Percentiles rank a stretch among this genome's conserved stretches.
phyloP scores from a whole-genome alignment of 1,140 invertebrate species.

The Aphelinus atriplicis region DNA sequence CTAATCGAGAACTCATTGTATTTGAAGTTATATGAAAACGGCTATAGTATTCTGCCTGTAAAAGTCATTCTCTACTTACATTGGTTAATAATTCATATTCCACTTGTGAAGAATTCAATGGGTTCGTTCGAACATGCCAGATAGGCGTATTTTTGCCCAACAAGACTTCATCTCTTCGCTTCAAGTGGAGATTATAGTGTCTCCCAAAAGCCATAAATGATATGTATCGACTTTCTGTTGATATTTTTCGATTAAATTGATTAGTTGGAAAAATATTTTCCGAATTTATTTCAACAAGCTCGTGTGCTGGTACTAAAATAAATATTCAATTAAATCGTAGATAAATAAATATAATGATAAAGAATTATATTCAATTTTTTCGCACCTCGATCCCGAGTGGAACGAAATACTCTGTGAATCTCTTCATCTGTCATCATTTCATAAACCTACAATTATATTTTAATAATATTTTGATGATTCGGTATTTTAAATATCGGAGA shows the following conservation, averaged over 20 bases:
- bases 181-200: conserved; percentile 24
- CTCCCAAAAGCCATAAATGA: conserved; percentile 31
- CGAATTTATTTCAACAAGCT: conserved; percentile 13
- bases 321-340: background rate
- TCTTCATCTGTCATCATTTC: conserved; percentile 33
- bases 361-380: conserved; percentile 1
- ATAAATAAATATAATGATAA: background rate
- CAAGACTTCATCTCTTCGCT: conserved; percentile 25
- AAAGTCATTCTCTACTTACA: conserved; percentile 5
- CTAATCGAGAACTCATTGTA: no score
- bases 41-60: no score
- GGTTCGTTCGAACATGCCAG: conserved; percentile 21
- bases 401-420: conserved; percentile 13
- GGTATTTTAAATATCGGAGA: no score
- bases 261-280: background rate
- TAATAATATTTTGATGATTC: no score
- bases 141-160: conserved; percentile 36
- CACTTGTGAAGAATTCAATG: conserved; percentile 5
- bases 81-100: conserved; percentile 22
- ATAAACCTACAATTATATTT: conserved; percentile 6
- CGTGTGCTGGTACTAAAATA: conserved; percentile 26
- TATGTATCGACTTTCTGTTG: conserved; percentile 13
- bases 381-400: conserved; percentile 13
- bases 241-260: conserved; percentile 7
- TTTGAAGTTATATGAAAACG: no score